Base-by-base conservation (phyloP, 2,113 vertebrate genomes). In the Poeciliopsis occidentalis region DNA sequence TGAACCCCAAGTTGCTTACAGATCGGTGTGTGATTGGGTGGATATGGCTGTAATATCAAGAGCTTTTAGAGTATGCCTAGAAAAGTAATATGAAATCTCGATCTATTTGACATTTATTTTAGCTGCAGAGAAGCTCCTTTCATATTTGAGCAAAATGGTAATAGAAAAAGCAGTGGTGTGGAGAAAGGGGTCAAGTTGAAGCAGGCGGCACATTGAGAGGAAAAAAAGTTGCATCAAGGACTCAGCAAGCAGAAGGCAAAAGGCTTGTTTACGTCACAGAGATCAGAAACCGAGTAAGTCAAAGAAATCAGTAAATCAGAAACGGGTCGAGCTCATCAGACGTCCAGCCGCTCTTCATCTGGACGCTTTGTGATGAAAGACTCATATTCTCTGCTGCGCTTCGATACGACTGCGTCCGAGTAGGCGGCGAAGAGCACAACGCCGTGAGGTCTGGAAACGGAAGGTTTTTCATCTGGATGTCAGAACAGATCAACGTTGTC, bases 291-390 rank as follows among this genome's bases (percentile, higher is more conserved):
- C 69, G 64, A 71, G 75, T 26, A 69, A 44, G 27, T 0, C 3
- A 24, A 39, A 75, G 39, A 24, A 39, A 24, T 19, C 17, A 15
- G 66, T 79, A 72, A 30, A 57, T 73, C 79, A 68, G 4, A 30
- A 66, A 30, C 27, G 12, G 15, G 32, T 27, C 31, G 15, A 44
- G 24, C 39, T 72, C 71, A 63, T 72, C 73, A 73, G 51, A 32
- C 51, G 47, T 57, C 67, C 10, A 13, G 8, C 39, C 24, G 72
- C 62, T 19, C 37, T 13, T 12, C 65, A 29, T 17, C 64, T 26
- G 51, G 19, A 66, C 29, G 31, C 15, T 62, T 62, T 47, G 17
- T 19, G 69, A 6, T 54, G 66, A 60, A 64, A 67, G 69, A 62
- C 24, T 31, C 65, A 3, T 30, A 51, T 51, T 32, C 37, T 54